Evolutionary conservation across 2,888 invertebrate genomes (phyloP), one percentile per base, ranked within the genome.

Genomic region (Machimus atricapillus): DNA sequence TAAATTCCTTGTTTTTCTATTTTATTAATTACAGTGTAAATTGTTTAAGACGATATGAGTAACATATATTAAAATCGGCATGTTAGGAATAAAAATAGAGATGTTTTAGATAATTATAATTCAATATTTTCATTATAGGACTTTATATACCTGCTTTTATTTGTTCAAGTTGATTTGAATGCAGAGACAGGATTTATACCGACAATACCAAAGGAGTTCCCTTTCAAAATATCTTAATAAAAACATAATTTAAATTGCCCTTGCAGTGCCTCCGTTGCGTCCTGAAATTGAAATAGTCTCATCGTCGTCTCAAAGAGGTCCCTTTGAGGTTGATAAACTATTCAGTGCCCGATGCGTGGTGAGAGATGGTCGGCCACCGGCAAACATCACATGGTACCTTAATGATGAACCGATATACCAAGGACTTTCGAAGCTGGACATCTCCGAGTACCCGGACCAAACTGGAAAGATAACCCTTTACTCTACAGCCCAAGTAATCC

Each of bases 341-440:
- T 93, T 97, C 90, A 92, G 92, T 89, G 96, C 96, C 0, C 94
- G 94, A 88, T 97, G 97, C 91, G 92, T 94, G 58, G 95, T 96
- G 0, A 93, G 94, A 82, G 94, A 95, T 88, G 96, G 96, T 5
- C 93, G 96, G 90, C 97, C 97, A 0, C 95, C 95, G 0, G 96
- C 97, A 0, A 96, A 95, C 90, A 95, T 97, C 89, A 94, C 94
- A n/a, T 96, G 97, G 94, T 95, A 93, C 90, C 91, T 97, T 77
- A 95, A 95, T 89, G 94, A 95, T 74, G 94, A 95, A 88, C 94
- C 93, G 0, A 93, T 96, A 34, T 92, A 94, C 2, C 93, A 94
- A 8, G 95, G 94, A 0, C 91, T 95, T 0, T 94, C 94, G 89
- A 93, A 94, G 90, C 94, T 95, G 0, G 93, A 94, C 31, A 88